Base-by-base conservation (phyloP, 2,113 vertebrate genomes). In the Macrotus californicus region DNA sequence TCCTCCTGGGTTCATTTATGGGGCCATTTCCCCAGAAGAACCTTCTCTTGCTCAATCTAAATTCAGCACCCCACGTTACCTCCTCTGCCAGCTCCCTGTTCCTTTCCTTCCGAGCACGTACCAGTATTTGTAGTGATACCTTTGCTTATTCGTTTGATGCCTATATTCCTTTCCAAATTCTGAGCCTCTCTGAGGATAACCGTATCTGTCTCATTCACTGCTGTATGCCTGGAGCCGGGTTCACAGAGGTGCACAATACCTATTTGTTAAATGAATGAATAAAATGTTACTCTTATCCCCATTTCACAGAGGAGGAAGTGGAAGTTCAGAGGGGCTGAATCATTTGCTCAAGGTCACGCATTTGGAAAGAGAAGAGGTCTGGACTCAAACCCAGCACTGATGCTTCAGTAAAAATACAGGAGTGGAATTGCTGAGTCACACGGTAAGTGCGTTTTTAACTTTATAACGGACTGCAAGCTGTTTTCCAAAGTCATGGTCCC, bases 261-360 rank as follows among this genome's bases (percentile, higher is more conserved):
- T 43, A 12, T n/a, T 34, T 21, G n/a, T n/a, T 22, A 31, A 90
- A n/a, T 14, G 54, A 64, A 73, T 64, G 64, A 91, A 54, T 31
- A 12, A 61, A 66, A 11, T 19, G 16, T 22, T 36, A 21, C 41
- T 8, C 21, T 50, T 19, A 18, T 67, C 29, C 64, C 79, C 22
- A 5, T 50, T 87, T 54, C 75, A 70, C 67, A n/a, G 61, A 18
- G 8, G n/a, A 66, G 72, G 36, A 94, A 73, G 82, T 7, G 21
- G 43, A 85, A 82, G 48, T n/a, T 82, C 77, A 79, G 67, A 94
- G 66, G 90, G 4, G 7, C 36, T 80, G 46, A 54, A 21, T 16
- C 24, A 73, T 22, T 80, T 77, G 16, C 21, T 41, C 50, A 14
- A 34, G 39, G 85, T 69, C 76, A 83, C 80, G 46, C 36, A 24